phyloP scores from a whole-genome alignment of 2,113 vertebrate species.

The Baryphthengus martii region DNA sequence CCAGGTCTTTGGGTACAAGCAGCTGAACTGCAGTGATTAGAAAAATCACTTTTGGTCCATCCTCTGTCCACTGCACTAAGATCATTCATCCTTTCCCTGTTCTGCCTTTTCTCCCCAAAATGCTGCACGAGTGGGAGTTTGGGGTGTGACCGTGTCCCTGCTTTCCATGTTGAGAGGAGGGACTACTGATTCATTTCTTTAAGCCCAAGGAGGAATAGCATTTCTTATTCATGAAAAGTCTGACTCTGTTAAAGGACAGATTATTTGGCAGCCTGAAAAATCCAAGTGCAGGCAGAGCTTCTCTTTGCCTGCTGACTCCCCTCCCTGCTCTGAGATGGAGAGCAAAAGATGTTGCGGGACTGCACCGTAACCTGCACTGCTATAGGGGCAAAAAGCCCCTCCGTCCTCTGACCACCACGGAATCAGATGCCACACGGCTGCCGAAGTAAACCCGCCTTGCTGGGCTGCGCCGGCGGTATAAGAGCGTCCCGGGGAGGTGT shows the following conservation, averaged over 20 bases:
- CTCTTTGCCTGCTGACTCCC: neutral
- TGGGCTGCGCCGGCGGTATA: accelerated
- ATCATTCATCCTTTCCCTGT: neutral
- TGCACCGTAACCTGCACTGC: accelerated
- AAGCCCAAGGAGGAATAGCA: neutral
- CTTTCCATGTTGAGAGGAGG: neutral
- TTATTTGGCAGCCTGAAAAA: neutral
- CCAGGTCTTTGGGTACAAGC: neutral
- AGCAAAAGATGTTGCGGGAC: neutral
- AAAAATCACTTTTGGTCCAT: neutral
- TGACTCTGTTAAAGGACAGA: neutral
- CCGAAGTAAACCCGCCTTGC: neutral
- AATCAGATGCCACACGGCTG: neutral
- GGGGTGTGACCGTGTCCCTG: neutral
- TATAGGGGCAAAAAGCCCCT: accelerated
- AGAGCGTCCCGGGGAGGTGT: neutral
- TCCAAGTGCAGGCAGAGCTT: neutral
- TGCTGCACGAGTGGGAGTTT: neutral
- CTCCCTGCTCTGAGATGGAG: neutral
- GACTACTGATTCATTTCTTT: neutral
- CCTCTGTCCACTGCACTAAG: neutral
- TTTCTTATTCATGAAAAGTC: neutral
- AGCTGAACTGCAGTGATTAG: neutral
- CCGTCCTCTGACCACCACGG: accelerated
- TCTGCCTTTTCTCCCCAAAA: neutral